phyloP scores from a whole-genome alignment of 2,113 vertebrate genomes.

The Cephalopterus ornatus region DNA sequence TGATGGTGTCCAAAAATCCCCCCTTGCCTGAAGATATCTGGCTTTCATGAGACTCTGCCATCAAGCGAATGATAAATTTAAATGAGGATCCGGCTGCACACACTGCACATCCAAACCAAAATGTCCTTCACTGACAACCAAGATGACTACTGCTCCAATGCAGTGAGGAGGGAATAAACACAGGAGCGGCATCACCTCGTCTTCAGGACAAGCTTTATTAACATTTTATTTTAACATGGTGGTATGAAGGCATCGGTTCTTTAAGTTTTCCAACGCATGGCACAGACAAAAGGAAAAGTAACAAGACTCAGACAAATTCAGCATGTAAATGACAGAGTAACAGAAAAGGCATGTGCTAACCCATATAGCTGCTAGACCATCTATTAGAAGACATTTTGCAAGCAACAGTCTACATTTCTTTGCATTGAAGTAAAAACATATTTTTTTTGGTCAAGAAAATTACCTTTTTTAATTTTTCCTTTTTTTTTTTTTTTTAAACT shows the following conservation, averaged over 20 bases:
- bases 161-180: background rate
- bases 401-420: constrained; percentile 73
- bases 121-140: background rate
- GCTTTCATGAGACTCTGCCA: background rate
- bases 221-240: constrained; percentile 61
- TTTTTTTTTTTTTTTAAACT: constrained; percentile 51
- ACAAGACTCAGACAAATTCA: constrained; percentile 48
- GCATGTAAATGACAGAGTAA: constrained; percentile 62
- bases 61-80: background rate
- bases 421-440: constrained; percentile 73
- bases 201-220: constrained; percentile 77
- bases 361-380: constrained; percentile 43
- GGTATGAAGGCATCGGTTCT: constrained; percentile 72
- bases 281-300: constrained; percentile 69
- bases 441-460: constrained; percentile 72
- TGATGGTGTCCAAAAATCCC: background rate
- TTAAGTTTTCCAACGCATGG: constrained; percentile 56
- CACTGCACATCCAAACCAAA: background rate
- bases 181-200: background rate
- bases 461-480: constrained; percentile 51
- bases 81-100: background rate
- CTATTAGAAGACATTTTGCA: constrained; percentile 69
- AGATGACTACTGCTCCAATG: background rate
- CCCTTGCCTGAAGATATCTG: background rate
- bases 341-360: constrained; percentile 61